Conservation (phyloP, 2,888 invertebrate species). For the Heterodera filipjevi region DNA sequence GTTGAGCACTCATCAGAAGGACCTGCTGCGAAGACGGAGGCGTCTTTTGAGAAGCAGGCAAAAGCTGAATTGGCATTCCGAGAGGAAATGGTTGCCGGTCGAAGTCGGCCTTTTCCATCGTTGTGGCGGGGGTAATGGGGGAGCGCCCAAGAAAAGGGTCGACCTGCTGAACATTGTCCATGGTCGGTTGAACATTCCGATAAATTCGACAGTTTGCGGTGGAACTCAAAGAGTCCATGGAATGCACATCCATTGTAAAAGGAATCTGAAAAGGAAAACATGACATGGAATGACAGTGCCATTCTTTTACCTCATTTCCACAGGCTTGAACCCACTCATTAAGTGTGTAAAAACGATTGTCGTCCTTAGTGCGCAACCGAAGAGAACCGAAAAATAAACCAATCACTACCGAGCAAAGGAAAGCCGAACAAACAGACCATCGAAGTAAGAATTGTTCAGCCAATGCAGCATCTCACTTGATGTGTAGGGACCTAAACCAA, state of each 20-base stretch:
- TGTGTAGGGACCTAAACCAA: neutral
- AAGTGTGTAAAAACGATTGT: neutral
- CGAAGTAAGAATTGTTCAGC: neutral
- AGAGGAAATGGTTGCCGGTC: neutral
- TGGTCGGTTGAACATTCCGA: neutral
- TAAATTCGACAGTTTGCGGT: neutral
- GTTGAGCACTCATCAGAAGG: neutral
- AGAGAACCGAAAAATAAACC: neutral
- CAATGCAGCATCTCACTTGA: constrained; percentile 3
- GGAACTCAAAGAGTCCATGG: neutral
- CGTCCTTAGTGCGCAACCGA: neutral
- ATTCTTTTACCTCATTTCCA: neutral
- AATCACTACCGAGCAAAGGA: neutral
- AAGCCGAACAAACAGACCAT: neutral
- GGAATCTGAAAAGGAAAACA: neutral
- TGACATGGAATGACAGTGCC: neutral
- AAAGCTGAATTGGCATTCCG: neutral
- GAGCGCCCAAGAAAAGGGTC: neutral
- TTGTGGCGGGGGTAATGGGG: neutral
- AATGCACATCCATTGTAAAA: neutral
- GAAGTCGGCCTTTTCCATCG: neutral
- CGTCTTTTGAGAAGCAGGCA: neutral
- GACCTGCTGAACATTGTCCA: neutral
- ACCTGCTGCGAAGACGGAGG: neutral
- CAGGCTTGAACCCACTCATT: constrained; percentile 4